These are phyloP conservation scores for Arremon aurantiirostris DNA, from an alignment of 2,797 vertebrate species.

Conservation along the genomic window DNA sequence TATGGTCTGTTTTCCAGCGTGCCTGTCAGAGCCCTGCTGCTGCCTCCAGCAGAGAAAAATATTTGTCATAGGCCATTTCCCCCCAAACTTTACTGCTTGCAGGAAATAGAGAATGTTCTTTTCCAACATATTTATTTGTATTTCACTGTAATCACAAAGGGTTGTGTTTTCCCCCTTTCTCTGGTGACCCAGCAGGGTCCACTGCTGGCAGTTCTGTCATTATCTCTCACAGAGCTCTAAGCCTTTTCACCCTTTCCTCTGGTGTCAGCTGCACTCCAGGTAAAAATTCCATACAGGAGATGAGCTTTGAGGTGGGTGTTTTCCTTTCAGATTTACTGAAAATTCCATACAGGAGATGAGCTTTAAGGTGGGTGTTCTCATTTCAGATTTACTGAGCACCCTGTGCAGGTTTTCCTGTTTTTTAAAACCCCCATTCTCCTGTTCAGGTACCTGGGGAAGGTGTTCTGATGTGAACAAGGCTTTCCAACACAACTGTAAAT, in stretches of 20 bases:
- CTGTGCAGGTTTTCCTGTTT: not conserved
- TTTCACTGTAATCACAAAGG: not conserved
- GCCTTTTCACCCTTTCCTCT: not conserved
- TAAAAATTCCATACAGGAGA: not conserved
- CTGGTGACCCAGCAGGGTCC: not conserved
- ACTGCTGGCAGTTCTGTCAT: not conserved
- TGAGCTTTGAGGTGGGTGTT: not conserved
- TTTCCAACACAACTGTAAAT: not conserved
- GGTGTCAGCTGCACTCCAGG: not conserved
- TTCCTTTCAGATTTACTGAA: not conserved
- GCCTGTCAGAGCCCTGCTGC: conserved; percentile 54
- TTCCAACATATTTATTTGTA: conserved; percentile 15
- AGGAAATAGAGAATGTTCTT: not conserved
- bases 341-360: not conserved
- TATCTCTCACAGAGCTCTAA: not conserved
- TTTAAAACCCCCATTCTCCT: not conserved
- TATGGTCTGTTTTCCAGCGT: conserved; percentile 37
- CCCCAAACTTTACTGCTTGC: not conserved
- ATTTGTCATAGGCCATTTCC: conserved; percentile 24
- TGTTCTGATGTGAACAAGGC: not conserved
- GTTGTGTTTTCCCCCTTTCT: not conserved
- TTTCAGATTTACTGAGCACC: not conserved
- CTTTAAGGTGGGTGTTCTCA: not conserved
- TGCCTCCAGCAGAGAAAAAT: conserved; percentile 59
- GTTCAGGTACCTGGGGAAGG: not conserved